Percentiles rank a stretch among this genome's conserved stretches.
These are phyloP conservation scores for Zhuqinia jingwanae DNA, from an alignment of 2,888 invertebrate species.

Conservation along the genomic window DNA sequence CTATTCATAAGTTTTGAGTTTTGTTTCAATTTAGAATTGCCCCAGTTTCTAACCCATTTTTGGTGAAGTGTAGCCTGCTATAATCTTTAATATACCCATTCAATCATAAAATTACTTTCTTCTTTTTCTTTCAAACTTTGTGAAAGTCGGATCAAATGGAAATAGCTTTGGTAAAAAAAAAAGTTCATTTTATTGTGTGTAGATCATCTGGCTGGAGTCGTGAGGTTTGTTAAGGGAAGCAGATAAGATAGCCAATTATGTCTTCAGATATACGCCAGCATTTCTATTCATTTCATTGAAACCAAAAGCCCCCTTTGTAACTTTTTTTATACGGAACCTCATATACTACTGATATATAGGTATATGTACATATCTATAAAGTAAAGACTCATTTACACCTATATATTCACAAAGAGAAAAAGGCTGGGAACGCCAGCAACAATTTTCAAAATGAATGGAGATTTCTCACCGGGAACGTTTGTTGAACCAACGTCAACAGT, in stretches of 20 bases:
- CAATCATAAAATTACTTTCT: neutral
- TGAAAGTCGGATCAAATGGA: neutral
- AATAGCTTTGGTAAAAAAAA: neutral
- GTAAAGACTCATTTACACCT: no score
- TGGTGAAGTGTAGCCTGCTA: neutral
- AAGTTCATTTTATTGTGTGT: slow-evolving; percentile 8
- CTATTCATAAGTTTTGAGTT: neutral
- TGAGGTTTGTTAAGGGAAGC: no score
- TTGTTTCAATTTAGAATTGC: neutral
- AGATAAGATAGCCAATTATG: neutral
- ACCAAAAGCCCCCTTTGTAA: no score
- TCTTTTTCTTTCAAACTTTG: neutral
- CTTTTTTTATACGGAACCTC: no score
- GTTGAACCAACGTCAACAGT: slow-evolving; percentile 81
- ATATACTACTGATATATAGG: no score
- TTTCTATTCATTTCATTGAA: neutral
- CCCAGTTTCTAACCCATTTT: neutral
- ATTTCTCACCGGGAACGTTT: slow-evolving; percentile 80
- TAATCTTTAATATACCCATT: neutral
- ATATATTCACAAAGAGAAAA: neutral
- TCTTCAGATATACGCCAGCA: neutral
- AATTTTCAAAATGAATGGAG: slow-evolving; percentile 64
- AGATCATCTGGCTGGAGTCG: no score
- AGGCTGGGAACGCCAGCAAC: neutral
- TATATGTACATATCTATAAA: no score